These are phyloP conservation scores for Allygus modestus DNA, from an alignment of 2,888 invertebrate species.

Conservation along the genomic window DNA sequence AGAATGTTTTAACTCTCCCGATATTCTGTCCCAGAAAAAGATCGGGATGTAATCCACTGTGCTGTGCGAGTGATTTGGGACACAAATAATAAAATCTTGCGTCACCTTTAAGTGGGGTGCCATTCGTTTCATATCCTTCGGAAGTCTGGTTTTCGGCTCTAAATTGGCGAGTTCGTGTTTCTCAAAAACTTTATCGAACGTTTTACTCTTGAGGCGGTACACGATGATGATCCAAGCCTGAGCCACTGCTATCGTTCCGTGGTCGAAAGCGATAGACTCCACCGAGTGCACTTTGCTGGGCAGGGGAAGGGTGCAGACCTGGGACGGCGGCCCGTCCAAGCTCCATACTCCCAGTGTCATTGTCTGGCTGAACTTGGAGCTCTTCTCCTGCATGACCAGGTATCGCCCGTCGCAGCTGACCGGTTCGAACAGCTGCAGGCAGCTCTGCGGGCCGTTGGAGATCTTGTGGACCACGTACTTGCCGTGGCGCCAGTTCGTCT, in stretches of 20 bases:
- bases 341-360: conserved; percentile 24
- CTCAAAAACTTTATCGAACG: conserved; percentile 14
- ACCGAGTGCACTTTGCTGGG: conserved; percentile 24
- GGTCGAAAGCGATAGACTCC: conserved; percentile 30
- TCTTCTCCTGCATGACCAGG: conserved; percentile 35
- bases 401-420: conserved; percentile 31
- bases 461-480: conserved; percentile 39
- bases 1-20: conserved; percentile 31
- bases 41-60: conserved; percentile 43
- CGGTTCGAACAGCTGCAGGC: conserved; percentile 11
- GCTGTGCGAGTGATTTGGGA: conserved; percentile 30
- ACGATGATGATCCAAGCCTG: conserved; percentile 42
- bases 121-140: conserved; percentile 28
- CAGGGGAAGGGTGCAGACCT: conserved; percentile 10
- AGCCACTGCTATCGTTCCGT: background rate
- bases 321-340: background rate
- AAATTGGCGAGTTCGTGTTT: background rate
- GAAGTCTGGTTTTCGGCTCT: conserved; percentile 14
- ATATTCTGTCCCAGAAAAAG: conserved; percentile 44
- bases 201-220: background rate
- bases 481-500: conserved; percentile 28
- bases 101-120: conserved; percentile 29
- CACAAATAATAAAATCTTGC: conserved; percentile 31
- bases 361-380: conserved; percentile 1
- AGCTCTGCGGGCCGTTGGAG: background rate